A percentile compares a stretch with the other conserved stretches of the same genome.
Conservation (phyloP, 2,113 vertebrate species). For the Lates calcarifer region DNA sequence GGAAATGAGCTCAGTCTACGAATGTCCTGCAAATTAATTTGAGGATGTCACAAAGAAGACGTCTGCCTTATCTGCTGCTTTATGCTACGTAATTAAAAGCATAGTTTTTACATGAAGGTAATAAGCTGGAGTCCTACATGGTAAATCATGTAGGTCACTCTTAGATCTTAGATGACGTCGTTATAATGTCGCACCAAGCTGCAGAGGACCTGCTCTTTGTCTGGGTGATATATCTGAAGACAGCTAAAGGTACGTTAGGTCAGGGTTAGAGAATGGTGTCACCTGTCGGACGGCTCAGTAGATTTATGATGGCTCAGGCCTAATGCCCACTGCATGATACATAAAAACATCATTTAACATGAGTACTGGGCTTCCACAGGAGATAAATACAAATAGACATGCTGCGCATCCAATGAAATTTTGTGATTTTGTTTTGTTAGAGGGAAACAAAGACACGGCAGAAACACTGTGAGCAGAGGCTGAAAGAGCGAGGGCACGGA, state of each 20-base stretch:
- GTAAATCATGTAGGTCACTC: too few species aligned
- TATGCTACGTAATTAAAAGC: background rate
- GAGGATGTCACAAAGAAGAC: too few species aligned
- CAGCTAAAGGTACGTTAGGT: too few species aligned
- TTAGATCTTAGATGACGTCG: too few species aligned
- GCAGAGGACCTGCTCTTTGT: too few species aligned
- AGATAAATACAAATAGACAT: too few species aligned
- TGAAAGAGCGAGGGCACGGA: background rate
- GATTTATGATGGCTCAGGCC: too few species aligned
- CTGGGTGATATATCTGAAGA: too few species aligned
- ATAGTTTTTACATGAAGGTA: background rate
- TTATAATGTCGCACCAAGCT: too few species aligned
- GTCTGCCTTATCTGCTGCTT: background rate
- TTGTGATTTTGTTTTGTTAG: background rate
- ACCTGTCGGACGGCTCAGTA: too few species aligned
- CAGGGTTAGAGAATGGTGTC: too few species aligned
- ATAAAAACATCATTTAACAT: background rate
- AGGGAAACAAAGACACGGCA: background rate
- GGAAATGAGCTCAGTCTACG: background rate
- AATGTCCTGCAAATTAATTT: background rate
- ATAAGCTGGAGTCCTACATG: too few species aligned
- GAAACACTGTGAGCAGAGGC: background rate
- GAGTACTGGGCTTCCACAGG: background rate
- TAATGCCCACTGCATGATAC: background rate
- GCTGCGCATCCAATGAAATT: background rate